Conservation (phyloP, 2,113 vertebrate genomes). For the Brachirus orientalis region DNA sequence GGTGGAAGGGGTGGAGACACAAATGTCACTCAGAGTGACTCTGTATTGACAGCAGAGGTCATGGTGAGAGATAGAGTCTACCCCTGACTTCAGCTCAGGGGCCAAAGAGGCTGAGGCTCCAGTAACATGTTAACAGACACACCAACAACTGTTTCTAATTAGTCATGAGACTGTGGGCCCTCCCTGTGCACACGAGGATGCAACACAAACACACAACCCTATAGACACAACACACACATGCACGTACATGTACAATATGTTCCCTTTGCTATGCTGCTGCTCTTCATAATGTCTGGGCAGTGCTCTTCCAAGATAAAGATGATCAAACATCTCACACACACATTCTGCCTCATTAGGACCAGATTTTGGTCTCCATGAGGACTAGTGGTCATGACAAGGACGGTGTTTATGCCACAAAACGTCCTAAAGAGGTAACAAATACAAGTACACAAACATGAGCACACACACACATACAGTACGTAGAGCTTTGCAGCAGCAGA, state of each 20-base stretch:
- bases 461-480: constrained; percentile 12
- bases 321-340: not conserved
- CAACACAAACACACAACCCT: not conserved
- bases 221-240: constrained; percentile 9
- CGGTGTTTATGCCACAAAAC: not conserved
- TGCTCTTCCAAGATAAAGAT: no score
- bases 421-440: not conserved
- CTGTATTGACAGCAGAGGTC: constrained; percentile 63
- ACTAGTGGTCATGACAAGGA: no score
- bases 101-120: constrained; percentile 11
- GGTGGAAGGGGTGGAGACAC: constrained; percentile 34
- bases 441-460: constrained; percentile 5
- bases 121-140: constrained; percentile 36
- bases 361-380: no score
- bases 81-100: constrained; percentile 23
- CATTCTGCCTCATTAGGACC: not conserved
- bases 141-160: constrained; percentile 47
- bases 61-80: constrained; percentile 45
- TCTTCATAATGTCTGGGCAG: no score
- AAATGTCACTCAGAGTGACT: constrained; percentile 45
- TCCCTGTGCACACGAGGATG: constrained; percentile 4
- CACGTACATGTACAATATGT: constrained; percentile 6
- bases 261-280: constrained; percentile 1
- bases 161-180: constrained; percentile 38
- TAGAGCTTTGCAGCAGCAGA: constrained; percentile 33